Conservation (phyloP, 2,113 vertebrate genomes). For the Marmota flaviventris region DNA sequence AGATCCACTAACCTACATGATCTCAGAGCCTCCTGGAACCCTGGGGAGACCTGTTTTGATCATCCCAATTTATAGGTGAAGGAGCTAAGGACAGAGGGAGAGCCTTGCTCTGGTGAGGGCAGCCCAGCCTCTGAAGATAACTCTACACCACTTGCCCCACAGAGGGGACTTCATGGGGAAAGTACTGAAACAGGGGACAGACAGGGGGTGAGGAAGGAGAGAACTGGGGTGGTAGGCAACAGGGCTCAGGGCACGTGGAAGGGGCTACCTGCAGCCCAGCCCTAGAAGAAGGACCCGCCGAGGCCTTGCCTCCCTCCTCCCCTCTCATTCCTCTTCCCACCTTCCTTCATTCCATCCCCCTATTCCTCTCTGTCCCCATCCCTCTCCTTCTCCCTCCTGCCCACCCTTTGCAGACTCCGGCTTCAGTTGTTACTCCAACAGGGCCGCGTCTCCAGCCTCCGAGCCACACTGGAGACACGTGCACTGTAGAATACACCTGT, state of each 20-base stretch:
- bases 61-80: not conserved
- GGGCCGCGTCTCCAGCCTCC: conserved; percentile 96
- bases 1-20: not conserved
- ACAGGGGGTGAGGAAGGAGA: not conserved
- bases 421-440: conserved; percentile 99
- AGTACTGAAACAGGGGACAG: not conserved
- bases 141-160: no score
- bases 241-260: not conserved
- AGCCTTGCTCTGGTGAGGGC: not conserved
- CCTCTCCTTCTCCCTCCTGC: not conserved
- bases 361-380: not conserved
- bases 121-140: not conserved
- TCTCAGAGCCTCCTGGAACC: not conserved
- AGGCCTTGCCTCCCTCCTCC: no score
- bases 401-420: conserved; percentile 79
- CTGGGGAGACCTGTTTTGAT: not conserved
- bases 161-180: not conserved
- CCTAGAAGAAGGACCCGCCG: not conserved
- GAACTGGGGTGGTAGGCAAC: not conserved
- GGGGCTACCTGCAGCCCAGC: not conserved
- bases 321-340: no score
- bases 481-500: conserved; percentile 99
- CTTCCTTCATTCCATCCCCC: not conserved
- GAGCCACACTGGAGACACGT: conserved; percentile 99
- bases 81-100: not conserved